phyloP scores from a whole-genome alignment of 2,888 invertebrate species.

The Hipparchia sbordonii region DNA sequence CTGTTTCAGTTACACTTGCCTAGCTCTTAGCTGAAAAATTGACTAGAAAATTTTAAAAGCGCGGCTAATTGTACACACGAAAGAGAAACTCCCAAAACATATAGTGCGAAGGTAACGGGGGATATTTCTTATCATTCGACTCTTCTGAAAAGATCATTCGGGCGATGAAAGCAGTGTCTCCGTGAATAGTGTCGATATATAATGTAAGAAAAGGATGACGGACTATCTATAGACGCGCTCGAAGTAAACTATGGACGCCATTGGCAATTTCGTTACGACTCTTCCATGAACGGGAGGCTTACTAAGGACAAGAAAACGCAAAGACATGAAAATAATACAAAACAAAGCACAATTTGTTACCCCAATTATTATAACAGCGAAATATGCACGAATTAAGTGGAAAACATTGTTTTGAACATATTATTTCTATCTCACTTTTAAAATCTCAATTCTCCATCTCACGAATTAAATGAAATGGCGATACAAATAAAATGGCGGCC shows the following conservation, averaged over 20 bases:
- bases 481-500: slow-evolving; percentile 79
- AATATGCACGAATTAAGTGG: slow-evolving; percentile 32
- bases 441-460: slow-evolving; percentile 77
- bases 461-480: slow-evolving; percentile 81
- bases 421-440: slow-evolving; percentile 82
- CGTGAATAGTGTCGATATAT: slow-evolving; percentile 76
- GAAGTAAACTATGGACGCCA: slow-evolving; percentile 76
- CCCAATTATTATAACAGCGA: slow-evolving; percentile 32
- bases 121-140: slow-evolving; percentile 78
- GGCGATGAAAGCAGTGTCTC: slow-evolving; percentile 74
- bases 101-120: slow-evolving; percentile 80
- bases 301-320: slow-evolving; percentile 7
- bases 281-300: slow-evolving; percentile 28
- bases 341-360: slow-evolving; percentile 47
- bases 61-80: slow-evolving; percentile 69
- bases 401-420: slow-evolving; percentile 50
- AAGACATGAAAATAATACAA: slow-evolving; percentile 10
- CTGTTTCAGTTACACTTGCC: slow-evolving; percentile 14
- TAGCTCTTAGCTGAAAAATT: slow-evolving; percentile 22
- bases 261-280: slow-evolving; percentile 55
- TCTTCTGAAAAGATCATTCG: slow-evolving; percentile 79
- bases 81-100: slow-evolving; percentile 74
- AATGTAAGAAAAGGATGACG: slow-evolving; percentile 83
- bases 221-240: slow-evolving; percentile 74
- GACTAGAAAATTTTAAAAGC: slow-evolving; percentile 58